Evolutionary conservation across 1,140 invertebrate species (phyloP).

Genomic region (Drosophila eugracilis): DNA sequence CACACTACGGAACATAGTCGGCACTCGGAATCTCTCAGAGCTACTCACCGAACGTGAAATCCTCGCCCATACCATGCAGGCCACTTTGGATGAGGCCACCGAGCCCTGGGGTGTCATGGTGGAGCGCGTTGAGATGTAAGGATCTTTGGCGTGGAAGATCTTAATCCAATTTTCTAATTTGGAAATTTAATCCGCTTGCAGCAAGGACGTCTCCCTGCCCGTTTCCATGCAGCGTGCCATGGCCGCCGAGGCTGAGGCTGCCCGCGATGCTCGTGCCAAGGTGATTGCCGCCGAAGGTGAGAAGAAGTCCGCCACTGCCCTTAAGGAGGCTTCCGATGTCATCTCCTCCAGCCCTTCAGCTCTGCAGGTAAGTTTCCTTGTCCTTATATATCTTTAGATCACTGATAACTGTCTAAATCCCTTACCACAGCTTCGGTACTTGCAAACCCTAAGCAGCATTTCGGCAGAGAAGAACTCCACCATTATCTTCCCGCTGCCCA

Average conservation of each 20-base stretch:
- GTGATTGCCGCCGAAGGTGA: slow-evolving; percentile 93
- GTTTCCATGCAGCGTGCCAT: slow-evolving; percentile 93
- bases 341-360: slow-evolving; percentile 94
- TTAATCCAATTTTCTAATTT: background rate
- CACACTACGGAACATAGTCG: slow-evolving; percentile 95
- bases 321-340: slow-evolving; percentile 96
- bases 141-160: background rate
- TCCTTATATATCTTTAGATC: background rate
- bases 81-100: slow-evolving; percentile 90
- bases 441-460: slow-evolving; percentile 92
- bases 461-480: slow-evolving; percentile 97
- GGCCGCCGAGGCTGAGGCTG: slow-evolving; percentile 95
- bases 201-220: slow-evolving; percentile 95
- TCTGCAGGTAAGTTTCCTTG: slow-evolving; percentile 85
- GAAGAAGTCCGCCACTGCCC: slow-evolving; percentile 93
- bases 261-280: slow-evolving; percentile 90
- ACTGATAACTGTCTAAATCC: background rate
- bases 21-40: slow-evolving; percentile 93
- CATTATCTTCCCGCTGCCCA: slow-evolving; percentile 95
- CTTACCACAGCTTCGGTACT: slow-evolving; percentile 38
- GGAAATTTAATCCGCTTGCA: slow-evolving; percentile 85
- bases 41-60: slow-evolving; percentile 91
- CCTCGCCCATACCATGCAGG: slow-evolving; percentile 87
- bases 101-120: slow-evolving; percentile 99
- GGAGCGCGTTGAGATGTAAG: slow-evolving; percentile 97